Base-by-base conservation (phyloP, 2,113 vertebrate species). In the Zootoca vivipara region DNA sequence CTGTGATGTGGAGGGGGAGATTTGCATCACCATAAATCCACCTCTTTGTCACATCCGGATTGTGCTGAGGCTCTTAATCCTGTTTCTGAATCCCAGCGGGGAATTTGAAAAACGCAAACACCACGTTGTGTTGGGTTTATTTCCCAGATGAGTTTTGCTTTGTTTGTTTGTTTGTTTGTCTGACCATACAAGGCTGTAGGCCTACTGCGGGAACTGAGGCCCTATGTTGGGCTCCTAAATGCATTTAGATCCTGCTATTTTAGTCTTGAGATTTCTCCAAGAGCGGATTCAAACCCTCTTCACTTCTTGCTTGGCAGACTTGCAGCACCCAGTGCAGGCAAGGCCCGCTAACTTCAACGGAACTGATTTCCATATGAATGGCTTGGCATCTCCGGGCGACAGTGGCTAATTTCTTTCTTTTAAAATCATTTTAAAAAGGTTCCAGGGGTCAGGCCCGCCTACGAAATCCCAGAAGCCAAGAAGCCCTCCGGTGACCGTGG, bases 1-100 rank as follows among this genome's bases (percentile, higher is more conserved):
- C 22, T 75, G 40, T 2, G 78, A 82, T 42, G 28, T 26, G 10
- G 24, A 7, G 18, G 33, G 26, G 42, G 42, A 52, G 62, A 88
- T 88, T 83, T 88, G 87, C 87, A 88, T 77, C 72, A 67, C 67
- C 82, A 83, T 83, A 46, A 35, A 40, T 10, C 30, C 30, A 24
- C 67, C 30, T 65, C 72, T 83, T 88, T 88, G 80, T 77, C 81
- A 77, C 80, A 52, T 75, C 73, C 40, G 72, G 58, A 88, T 78
- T 83, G 40, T 28, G 24, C 56, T 46, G 73, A 38, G 74, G 74
- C 16, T 58, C 67, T 78, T 77, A 83, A 88, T 83, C 72, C 58
- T 52, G 73, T 18, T 67, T 33, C 79, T 87, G 56, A 87, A 82
- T 74, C 79, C 72, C 75, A 35, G 42, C 58, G 73, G n/a, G n/a